These are phyloP conservation scores for Tetragonula carbonaria DNA, from an alignment of 2,888 invertebrate species.

Conservation along the genomic window DNA sequence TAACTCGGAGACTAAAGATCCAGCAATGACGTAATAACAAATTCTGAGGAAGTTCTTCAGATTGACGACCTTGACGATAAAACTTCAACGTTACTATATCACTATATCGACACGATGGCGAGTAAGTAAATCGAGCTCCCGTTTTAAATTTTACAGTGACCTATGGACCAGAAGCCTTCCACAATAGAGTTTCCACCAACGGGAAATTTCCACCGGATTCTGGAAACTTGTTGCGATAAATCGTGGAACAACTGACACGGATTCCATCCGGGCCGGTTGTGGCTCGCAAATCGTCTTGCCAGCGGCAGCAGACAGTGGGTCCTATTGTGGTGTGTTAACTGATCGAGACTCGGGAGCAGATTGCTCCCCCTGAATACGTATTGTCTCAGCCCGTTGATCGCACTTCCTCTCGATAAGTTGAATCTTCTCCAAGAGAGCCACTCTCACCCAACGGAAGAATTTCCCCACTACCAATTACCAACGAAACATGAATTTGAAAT, in stretches of 20 bases:
- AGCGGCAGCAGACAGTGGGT: neutral
- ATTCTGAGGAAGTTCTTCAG: too few relatives aligned
- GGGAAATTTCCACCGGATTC: neutral
- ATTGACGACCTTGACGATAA: too few relatives aligned
- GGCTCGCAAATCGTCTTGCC: neutral
- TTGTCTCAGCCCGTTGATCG: slow-evolving; percentile 7
- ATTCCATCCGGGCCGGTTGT: neutral
- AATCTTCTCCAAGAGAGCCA: neutral
- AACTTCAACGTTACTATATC: too few relatives aligned
- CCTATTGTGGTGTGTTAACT: slow-evolving; percentile 15
- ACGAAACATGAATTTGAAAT: neutral
- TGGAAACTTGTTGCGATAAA: too few relatives aligned
- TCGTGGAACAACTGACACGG: neutral
- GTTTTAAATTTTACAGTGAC: too few relatives aligned
- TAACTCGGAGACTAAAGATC: too few relatives aligned
- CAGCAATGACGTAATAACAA: too few relatives aligned
- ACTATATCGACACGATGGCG: too few relatives aligned
- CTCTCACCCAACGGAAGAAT: neutral
- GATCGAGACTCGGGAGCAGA: slow-evolving; percentile 1
- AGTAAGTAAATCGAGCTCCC: too few relatives aligned
- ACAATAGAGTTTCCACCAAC: too few relatives aligned
- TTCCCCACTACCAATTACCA: neutral
- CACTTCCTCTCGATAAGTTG: neutral
- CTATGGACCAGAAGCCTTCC: too few relatives aligned
- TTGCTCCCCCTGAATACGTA: neutral